phyloP scores from a whole-genome alignment of 53 echinoderm and acorn worm genomes.

The Mesocentrotus franciscanus region DNA sequence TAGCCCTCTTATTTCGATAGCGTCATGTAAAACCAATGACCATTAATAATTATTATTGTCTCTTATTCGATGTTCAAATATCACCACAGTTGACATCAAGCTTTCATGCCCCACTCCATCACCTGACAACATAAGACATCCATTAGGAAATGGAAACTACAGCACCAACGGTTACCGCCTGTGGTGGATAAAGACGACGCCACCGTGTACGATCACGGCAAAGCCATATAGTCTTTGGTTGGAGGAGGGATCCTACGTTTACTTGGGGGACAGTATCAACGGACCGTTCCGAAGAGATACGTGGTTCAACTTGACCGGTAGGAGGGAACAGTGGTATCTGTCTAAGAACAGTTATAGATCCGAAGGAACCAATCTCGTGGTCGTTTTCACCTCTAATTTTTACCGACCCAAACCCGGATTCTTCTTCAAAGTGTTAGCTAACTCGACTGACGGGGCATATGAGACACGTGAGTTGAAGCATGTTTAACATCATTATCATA shows the following conservation, averaged over 20 bases:
- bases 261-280: neutral
- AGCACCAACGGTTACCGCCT: slow-evolving; percentile 11
- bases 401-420: neutral
- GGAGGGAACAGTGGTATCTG: neutral
- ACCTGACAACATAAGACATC: neutral
- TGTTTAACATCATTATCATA: too few species aligned
- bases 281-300: neutral
- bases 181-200: neutral
- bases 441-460: neutral
- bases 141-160: neutral
- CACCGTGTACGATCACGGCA: neutral
- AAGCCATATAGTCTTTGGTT: neutral
- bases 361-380: neutral
- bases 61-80: neutral
- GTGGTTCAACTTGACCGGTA: neutral
- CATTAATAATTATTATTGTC: neutral
- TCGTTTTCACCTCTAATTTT: neutral
- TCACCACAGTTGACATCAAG: neutral
- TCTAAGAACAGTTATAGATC: neutral
- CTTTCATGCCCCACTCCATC: neutral
- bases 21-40: neutral
- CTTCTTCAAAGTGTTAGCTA: neutral
- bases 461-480: neutral
- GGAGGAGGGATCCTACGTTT: neutral
- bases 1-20: neutral